phyloP scores from a whole-genome alignment of 2,888 invertebrate genomes.

The Chydorus sphaericus region DNA sequence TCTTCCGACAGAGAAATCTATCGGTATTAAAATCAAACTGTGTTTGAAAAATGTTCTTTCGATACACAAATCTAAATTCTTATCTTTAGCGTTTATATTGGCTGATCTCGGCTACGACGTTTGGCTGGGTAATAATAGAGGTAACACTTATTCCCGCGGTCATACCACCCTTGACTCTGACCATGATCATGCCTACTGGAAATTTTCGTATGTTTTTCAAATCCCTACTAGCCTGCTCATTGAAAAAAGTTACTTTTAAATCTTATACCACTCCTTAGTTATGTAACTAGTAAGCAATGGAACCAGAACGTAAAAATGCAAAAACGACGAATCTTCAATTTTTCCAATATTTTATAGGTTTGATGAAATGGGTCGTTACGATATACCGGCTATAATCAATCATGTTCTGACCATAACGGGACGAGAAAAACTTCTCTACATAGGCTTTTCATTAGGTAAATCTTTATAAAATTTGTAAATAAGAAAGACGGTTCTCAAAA shows the following conservation, averaged over 20 bases:
- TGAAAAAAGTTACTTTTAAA: too few relatives aligned
- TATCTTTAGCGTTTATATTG: too few relatives aligned
- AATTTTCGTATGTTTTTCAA: slow-evolving; percentile 38
- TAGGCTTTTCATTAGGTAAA: slow-evolving; percentile 43
- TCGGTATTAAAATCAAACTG: too few relatives aligned
- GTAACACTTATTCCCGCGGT: slow-evolving; percentile 46
- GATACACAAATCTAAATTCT: too few relatives aligned
- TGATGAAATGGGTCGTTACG: slow-evolving; percentile 38
- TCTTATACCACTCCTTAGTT: neutral
- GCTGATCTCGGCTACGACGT: slow-evolving; percentile 57
- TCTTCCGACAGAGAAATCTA: slow-evolving; percentile 29
- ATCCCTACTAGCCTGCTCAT: too few relatives aligned
- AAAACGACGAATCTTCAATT: neutral
- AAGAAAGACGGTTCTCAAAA: slow-evolving; percentile 26
- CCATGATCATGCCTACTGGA: slow-evolving; percentile 41
- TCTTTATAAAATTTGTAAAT: too few relatives aligned
- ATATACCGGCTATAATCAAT: slow-evolving; percentile 40
- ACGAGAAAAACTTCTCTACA: slow-evolving; percentile 32
- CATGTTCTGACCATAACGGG: slow-evolving; percentile 38
- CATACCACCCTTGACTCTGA: slow-evolving; percentile 33
- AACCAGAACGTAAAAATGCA: too few relatives aligned
- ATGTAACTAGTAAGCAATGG: too few relatives aligned
- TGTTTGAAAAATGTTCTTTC: too few relatives aligned
- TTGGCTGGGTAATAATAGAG: slow-evolving; percentile 69
- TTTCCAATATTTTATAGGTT: slow-evolving; percentile 1